phyloP scores from a whole-genome alignment of 2,113 vertebrate species.

The Trogon surrucura region DNA sequence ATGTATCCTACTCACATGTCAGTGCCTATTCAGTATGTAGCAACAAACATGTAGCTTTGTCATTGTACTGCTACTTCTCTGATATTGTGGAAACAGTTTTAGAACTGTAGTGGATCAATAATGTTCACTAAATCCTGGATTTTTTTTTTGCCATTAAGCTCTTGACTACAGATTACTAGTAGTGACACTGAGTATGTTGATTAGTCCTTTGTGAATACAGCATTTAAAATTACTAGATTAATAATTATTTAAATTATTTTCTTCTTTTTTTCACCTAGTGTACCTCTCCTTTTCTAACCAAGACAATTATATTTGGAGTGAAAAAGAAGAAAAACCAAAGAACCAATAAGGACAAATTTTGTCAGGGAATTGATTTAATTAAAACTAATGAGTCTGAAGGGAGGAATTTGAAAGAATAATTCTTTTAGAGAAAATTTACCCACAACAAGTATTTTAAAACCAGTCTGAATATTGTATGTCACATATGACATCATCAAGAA shows the following conservation, averaged over 20 bases:
- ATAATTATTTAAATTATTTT: neutral
- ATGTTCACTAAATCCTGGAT: neutral
- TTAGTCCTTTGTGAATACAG: neutral
- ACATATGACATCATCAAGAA: neutral
- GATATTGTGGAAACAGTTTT: neutral
- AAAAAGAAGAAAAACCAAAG: neutral
- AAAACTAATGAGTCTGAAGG: neutral
- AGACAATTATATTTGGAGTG: neutral
- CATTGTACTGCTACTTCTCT: neutral
- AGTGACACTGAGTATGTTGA: neutral
- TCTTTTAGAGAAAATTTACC: neutral
- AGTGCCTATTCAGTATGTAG: neutral
- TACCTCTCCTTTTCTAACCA: neutral
- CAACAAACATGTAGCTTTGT: neutral
- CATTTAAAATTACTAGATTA: neutral
- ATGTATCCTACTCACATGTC: neutral
- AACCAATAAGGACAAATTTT: neutral
- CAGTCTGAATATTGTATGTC: neutral
- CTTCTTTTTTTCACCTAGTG: neutral
- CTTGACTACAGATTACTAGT: neutral
- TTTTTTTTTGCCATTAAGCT: neutral
- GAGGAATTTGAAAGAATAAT: neutral
- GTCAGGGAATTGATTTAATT: neutral
- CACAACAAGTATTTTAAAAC: neutral
- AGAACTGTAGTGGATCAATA: neutral